Percentiles rank a stretch among this genome's conserved stretches.
phyloP scores from a whole-genome alignment of 2,113 vertebrate species.

The Caretta caretta region DNA sequence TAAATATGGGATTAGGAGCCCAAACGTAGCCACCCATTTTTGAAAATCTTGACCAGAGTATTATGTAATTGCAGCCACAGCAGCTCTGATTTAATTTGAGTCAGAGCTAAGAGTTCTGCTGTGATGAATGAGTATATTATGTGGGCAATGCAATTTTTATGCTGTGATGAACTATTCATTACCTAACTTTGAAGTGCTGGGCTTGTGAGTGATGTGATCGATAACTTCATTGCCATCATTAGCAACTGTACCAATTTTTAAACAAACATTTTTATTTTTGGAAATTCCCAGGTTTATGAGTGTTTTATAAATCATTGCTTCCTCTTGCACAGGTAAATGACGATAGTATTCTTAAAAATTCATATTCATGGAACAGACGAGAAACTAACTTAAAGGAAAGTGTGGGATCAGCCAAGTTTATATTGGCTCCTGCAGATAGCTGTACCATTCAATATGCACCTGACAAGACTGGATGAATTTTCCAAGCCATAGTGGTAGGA shows the following conservation, averaged over 20 bases:
- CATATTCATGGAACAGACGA: background rate
- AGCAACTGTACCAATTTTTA: background rate
- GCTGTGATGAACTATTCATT: background rate
- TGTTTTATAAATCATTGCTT: background rate
- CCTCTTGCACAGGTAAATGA: background rate
- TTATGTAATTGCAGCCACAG: background rate
- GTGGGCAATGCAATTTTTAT: background rate
- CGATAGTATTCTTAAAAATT: background rate
- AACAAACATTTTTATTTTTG: background rate
- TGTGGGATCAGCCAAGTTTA: background rate
- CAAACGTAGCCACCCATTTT: background rate
- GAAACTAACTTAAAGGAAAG: background rate
- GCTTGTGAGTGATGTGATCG: background rate
- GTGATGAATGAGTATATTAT: background rate
- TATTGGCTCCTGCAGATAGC: background rate
- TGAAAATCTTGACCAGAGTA: background rate
- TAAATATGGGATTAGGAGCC: background rate
- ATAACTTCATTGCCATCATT: background rate
- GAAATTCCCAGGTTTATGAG: background rate
- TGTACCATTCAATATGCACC: background rate
- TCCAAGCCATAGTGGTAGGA: background rate
- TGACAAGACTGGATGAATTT: background rate
- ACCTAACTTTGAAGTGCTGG: background rate
- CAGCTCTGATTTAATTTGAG: background rate
- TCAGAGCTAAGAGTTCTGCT: background rate